Percentiles rank a stretch among this genome's conserved stretches.
Conservation (phyloP, 2,113 vertebrate species). For the Triplophysa siluroides region DNA sequence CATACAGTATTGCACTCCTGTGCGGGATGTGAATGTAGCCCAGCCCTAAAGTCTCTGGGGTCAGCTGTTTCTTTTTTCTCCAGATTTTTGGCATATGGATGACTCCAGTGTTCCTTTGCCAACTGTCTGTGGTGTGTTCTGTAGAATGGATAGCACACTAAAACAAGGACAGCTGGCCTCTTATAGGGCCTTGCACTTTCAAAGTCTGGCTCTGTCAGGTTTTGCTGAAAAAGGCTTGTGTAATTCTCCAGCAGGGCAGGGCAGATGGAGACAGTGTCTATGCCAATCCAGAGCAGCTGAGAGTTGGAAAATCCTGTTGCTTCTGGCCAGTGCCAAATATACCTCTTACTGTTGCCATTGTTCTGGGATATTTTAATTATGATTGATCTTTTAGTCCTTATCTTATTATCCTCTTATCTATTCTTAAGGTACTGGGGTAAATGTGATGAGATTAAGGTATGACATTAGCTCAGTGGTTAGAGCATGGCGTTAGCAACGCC, state of each 20-base stretch:
- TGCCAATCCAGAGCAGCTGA: slow-evolving; percentile 40
- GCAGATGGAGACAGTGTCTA: slow-evolving; percentile 47
- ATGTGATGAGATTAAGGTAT: too few relatives aligned
- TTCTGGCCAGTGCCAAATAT: not conserved
- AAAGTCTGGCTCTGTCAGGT: slow-evolving; percentile 59
- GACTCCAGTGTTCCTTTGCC: slow-evolving; percentile 37
- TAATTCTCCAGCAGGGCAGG: slow-evolving; percentile 67
- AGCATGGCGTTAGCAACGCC: too few relatives aligned
- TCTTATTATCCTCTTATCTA: not conserved
- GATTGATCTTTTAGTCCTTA: not conserved
- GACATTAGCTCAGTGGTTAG: too few relatives aligned
- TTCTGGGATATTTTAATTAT: too few relatives aligned
- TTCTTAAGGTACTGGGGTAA: too few relatives aligned
- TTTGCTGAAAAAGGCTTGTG: slow-evolving; percentile 42
- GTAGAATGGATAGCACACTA: slow-evolving; percentile 24
- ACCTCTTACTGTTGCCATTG: not conserved
- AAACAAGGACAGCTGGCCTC: slow-evolving; percentile 55
- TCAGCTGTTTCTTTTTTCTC: slow-evolving; percentile 34
- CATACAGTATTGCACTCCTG: not conserved
- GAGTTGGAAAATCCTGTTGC: slow-evolving; percentile 17
- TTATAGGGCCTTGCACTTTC: slow-evolving; percentile 33
- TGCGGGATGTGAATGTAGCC: not conserved
- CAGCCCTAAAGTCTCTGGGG: slow-evolving; percentile 20
- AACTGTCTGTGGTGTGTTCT: slow-evolving; percentile 26
- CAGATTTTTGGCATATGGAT: slow-evolving; percentile 27